Percentiles rank a stretch among this genome's conserved stretches.
phyloP scores from a whole-genome alignment of 2,113 vertebrate species.

The Nothobranchius kuhntae region DNA sequence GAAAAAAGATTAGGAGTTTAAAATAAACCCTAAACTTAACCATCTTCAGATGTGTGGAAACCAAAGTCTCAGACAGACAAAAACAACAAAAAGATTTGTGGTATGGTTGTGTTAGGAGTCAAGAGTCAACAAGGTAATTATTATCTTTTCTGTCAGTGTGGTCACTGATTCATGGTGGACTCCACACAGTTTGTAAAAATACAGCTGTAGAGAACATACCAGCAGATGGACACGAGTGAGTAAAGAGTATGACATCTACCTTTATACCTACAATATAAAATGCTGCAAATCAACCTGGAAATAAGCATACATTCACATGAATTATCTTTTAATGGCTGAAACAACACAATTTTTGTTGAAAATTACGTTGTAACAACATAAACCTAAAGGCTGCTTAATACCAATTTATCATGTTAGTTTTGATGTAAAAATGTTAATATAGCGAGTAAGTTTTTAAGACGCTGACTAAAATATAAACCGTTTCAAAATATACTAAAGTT shows the following conservation, averaged over 20 bases:
- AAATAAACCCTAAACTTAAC: constrained; percentile 50
- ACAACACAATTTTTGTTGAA: too few relatives aligned
- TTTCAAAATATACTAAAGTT: too few relatives aligned
- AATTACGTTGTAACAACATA: too few relatives aligned
- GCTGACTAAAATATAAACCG: too few relatives aligned
- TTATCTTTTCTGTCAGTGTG: constrained; percentile 15
- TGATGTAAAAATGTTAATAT: too few relatives aligned
- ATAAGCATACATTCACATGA: too few relatives aligned
- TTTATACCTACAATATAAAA: too few relatives aligned
- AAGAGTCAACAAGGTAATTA: constrained; percentile 21
- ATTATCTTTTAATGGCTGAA: too few relatives aligned
- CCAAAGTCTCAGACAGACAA: constrained; percentile 23
- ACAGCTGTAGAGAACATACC: constrained; percentile 6
- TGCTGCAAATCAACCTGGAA: too few relatives aligned
- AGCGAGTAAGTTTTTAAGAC: too few relatives aligned
- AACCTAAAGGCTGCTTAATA: too few relatives aligned
- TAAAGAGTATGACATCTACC: constrained; percentile 43
- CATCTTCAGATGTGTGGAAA: constrained; percentile 50
- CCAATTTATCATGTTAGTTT: too few relatives aligned
- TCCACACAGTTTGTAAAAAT: constrained; percentile 16
- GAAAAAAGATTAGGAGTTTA: constrained; percentile 44
- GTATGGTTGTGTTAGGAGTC: constrained; percentile 31
- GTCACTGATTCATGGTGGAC: constrained; percentile 55
- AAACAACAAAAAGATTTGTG: constrained; percentile 29
- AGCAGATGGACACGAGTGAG: constrained; percentile 40